Conservation (phyloP, 2,797 vertebrate species). For the Merluccius polli region DNA sequence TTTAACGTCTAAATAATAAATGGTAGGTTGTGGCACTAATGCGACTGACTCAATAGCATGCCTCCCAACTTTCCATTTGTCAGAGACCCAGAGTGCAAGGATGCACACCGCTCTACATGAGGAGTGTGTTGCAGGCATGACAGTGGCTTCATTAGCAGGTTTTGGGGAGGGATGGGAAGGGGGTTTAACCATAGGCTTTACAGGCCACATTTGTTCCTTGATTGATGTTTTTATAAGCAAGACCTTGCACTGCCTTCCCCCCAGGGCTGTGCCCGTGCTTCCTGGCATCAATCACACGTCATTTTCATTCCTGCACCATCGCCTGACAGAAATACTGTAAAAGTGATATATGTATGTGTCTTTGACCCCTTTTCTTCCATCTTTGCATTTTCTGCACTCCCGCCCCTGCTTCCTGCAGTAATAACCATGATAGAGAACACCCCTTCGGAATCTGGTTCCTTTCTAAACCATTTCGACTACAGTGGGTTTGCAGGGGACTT, state of each 20-base stretch:
- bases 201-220: conserved; percentile 57
- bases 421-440: conserved; percentile 29
- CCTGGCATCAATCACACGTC: conserved; percentile 78
- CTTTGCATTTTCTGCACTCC: conserved; percentile 29
- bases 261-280: conserved; percentile 60
- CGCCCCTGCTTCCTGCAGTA: conserved; percentile 26
- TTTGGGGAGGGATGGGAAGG: background rate
- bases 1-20: background rate
- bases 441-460: background rate
- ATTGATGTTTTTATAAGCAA: conserved; percentile 82
- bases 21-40: background rate
- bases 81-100: conserved; percentile 5
- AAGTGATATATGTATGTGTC: conserved; percentile 66
- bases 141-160: conserved; percentile 50
- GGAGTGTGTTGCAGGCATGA: conserved; percentile 13
- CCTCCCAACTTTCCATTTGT: conserved; percentile 5
- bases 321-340: conserved; percentile 79
- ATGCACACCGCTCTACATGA: conserved; percentile 11
- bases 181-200: conserved; percentile 50
- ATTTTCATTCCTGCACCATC: conserved; percentile 71
- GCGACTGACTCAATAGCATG: background rate
- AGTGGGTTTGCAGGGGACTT: conserved; percentile 36
- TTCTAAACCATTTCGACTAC: conserved; percentile 22
- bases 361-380: conserved; percentile 26
- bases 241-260: conserved; percentile 72